Evolutionary conservation across 2,888 invertebrate species (phyloP).

Genomic region (Caenorhabditis japonica): DNA sequence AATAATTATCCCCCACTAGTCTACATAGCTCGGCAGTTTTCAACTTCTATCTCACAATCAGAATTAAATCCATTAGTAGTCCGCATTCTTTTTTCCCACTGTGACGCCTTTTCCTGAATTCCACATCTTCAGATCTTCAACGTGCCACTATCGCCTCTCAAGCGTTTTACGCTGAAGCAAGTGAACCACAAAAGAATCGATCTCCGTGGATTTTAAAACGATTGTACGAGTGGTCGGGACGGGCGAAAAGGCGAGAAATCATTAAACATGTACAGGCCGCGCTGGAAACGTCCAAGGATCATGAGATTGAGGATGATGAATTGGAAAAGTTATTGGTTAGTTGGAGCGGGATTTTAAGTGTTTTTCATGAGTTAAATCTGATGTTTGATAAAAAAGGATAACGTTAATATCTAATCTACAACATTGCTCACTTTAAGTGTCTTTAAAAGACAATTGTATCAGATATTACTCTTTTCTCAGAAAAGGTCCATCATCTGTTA

Average conservation of each 20-base stretch:
- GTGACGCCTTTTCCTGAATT: background rate
- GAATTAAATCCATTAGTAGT: too few relatives aligned
- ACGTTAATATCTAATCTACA: too few relatives aligned
- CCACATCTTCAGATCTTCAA: conserved; percentile 71
- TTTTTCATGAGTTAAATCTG: too few relatives aligned
- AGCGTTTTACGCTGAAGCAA: conserved; percentile 75
- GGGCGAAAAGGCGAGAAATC: conserved; percentile 78
- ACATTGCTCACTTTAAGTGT: too few relatives aligned
- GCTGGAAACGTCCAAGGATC: conserved; percentile 69
- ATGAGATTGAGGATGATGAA: conserved; percentile 74
- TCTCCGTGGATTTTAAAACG: conserved; percentile 77
- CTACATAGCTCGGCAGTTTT: background rate
- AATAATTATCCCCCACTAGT: background rate
- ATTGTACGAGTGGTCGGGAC: conserved; percentile 80
- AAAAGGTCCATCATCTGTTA: too few relatives aligned
- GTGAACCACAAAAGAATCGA: conserved; percentile 64
- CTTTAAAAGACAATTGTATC: too few relatives aligned
- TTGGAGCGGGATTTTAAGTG: too few relatives aligned
- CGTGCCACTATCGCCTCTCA: conserved; percentile 77
- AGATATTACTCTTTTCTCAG: too few relatives aligned
- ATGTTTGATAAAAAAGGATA: background rate
- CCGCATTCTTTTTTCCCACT: background rate
- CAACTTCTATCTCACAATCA: conserved; percentile 16
- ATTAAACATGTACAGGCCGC: conserved; percentile 76
- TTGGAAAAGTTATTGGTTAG: conserved; percentile 72